Evolutionary conservation across 2,113 vertebrate genomes (phyloP).

Genomic region (Zapus hudsonius): DNA sequence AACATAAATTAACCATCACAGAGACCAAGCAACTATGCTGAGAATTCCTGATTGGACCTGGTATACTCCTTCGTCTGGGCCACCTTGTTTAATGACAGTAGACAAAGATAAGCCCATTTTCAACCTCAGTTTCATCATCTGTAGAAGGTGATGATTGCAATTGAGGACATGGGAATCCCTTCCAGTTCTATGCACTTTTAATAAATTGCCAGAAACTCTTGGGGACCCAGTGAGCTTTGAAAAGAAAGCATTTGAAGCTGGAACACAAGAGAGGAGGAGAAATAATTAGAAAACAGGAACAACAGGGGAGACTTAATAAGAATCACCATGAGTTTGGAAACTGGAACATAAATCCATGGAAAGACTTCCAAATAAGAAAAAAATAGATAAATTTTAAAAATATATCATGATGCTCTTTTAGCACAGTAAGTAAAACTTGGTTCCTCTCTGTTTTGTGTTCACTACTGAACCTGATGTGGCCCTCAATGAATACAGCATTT

Average conservation of each 20-base stretch:
- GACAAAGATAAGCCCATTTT: neutral
- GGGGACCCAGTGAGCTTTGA: constrained; percentile 57
- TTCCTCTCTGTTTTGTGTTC: neutral
- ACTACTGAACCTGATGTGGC: neutral
- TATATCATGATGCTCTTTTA: neutral
- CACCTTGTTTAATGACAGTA: neutral
- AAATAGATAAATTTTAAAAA: neutral
- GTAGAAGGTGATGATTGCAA: neutral
- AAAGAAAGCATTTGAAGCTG: constrained; percentile 50
- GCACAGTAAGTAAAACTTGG: neutral
- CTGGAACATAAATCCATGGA: constrained; percentile 53
- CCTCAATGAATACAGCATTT: neutral
- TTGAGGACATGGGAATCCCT: neutral
- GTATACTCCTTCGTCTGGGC: neutral
- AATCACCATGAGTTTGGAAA: constrained; percentile 53
- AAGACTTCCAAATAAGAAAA: constrained; percentile 3
- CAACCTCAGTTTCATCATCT: neutral
- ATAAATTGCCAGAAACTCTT: constrained; percentile 75
- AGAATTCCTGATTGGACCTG: no score
- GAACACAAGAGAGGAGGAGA: constrained; percentile 35
- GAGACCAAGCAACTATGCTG: neutral
- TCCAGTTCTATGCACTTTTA: neutral
- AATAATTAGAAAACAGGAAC: constrained; percentile 65
- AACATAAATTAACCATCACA: no score
- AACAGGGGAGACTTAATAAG: constrained; percentile 51